Base-by-base conservation (phyloP, 2,113 vertebrate species). In the Pseudonaja textilis region DNA sequence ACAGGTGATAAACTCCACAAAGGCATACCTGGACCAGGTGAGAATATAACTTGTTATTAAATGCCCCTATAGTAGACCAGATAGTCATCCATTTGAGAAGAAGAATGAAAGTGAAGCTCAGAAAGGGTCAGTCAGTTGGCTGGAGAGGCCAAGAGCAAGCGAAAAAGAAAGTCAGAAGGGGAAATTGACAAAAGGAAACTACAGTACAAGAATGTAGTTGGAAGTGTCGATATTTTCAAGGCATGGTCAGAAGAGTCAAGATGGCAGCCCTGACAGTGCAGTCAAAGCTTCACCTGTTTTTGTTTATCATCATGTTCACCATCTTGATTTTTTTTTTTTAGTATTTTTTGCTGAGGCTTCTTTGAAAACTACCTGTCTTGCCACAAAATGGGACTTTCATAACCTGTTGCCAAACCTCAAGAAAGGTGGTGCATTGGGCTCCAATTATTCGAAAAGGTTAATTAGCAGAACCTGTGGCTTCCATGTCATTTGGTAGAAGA, bases 1-100 rank as follows among this genome's bases (percentile, higher is more conserved):
- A 10, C 88, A 0, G 34, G 14, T 7, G 61, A 11, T 0, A 0
- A 86, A 0, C 39, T 25, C 52, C 94, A 90, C 47, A 47, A 95
- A 22, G 85, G 12, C 1, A 52, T 94, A 1, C 98, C 98, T 0
- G 98, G 98, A n/a, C 98, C 98, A 97, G 98, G 98, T 98, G 89
- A 95, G 95, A 87, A 23, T 4, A 39, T 45, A 45, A 86, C 39
- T 56, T 56, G 91, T 1, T 8, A 0, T n/a, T 88, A 89, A 42
- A 91, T 11, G 56, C 12, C 88, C 26, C 5, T 29, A 8, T 11
- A 39, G 0, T 34, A 81, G 9, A n/a, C 1, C 42, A 47, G 8
- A 6, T 29, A 5, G 29, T 69, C n/a, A 2, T 69, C 64, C 64
- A 16, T 34, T 69, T 69, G 14, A 34, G 64, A 69, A 69, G 29